Base-by-base conservation (phyloP, 1,140 invertebrate genomes). In the Ceratosolen fusciceps region DNA sequence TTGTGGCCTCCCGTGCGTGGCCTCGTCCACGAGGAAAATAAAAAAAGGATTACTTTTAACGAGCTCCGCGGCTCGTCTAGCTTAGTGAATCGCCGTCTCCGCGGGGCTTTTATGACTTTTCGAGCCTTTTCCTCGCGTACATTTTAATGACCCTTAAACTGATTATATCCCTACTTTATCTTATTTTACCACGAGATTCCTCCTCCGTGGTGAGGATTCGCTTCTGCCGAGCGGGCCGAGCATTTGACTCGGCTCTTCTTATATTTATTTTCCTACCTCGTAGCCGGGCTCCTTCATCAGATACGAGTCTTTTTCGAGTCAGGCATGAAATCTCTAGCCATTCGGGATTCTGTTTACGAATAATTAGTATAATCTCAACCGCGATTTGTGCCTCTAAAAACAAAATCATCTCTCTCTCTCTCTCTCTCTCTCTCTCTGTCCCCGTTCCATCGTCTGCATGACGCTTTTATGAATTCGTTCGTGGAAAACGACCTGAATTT, bases 1-100 rank as follows among this genome's bases (percentile, higher is more conserved):
- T 78, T 70, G 75, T 77, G 75, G 65, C 54, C 37, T 52, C 29
- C 52, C 47, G 74, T 34, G 7, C 74, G 74, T n/a, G 7, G 19
- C 19, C 62, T 52, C 29, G 21, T 26, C 34, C 29, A 2, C 65
- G 24, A 31, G 34, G 5, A 52, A 68, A 67, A 43, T 12, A 68
- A 43, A 39, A 43, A 39, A 70, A 60, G 24, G 37, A 62, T n/a
- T 71, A 26, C 62, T 0, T 49, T 72, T 62, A 78, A 78, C 76
- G 76, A 78, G 76, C 54, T 14, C n/a, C 47, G 31, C 26, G 14
- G 29, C 39, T 77, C 60, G 58, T 75, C 74, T 52, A 52, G 67
- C 56, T 76, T 19, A 14, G 19, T 47, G 29, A 29, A 39, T 56
- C n/a, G n/a, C 24, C 8, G 31, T 19, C 19, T 58, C n/a, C 16